Evolutionary conservation across 2,888 invertebrate genomes (phyloP).

Genomic region (Hipparchia sbordonii): DNA sequence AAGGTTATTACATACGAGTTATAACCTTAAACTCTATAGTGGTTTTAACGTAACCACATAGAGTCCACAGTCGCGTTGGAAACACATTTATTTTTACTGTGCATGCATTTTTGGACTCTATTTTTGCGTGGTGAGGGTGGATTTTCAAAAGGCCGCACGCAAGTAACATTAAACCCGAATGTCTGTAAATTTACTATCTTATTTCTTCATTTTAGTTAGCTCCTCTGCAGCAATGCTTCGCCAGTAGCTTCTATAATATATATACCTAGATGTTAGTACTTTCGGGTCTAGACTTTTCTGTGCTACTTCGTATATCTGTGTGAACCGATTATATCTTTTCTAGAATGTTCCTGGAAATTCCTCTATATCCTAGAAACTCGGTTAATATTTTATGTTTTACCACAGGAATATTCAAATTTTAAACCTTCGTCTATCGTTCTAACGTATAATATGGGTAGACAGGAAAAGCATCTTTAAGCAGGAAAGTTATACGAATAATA

Average conservation of each 20-base stretch:
- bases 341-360: background rate
- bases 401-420: too few relatives aligned
- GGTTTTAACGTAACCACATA: slow-evolving; percentile 45
- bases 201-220: slow-evolving; percentile 80
- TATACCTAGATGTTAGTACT: slow-evolving; percentile 42
- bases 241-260: slow-evolving; percentile 51
- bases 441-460: too few relatives aligned
- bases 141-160: slow-evolving; percentile 47
- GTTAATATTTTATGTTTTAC: too few relatives aligned
- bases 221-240: slow-evolving; percentile 76
- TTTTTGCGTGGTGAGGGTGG: slow-evolving; percentile 52
- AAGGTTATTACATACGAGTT: slow-evolving; percentile 44
- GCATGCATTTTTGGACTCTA: slow-evolving; percentile 56
- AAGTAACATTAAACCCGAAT: slow-evolving; percentile 73
- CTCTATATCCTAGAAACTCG: background rate
- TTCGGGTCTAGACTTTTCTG: slow-evolving; percentile 33
- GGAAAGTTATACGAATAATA: too few relatives aligned
- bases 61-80: slow-evolving; percentile 46
- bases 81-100: slow-evolving; percentile 55
- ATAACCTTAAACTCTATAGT: slow-evolving; percentile 46
- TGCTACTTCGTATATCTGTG: slow-evolving; percentile 25
- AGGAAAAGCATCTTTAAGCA: too few relatives aligned
- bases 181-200: slow-evolving; percentile 78
- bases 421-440: too few relatives aligned
- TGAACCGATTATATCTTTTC: background rate